Evolutionary conservation across 1,140 invertebrate species (phyloP).

Genomic region (Holcopasites calliopsidis): DNA sequence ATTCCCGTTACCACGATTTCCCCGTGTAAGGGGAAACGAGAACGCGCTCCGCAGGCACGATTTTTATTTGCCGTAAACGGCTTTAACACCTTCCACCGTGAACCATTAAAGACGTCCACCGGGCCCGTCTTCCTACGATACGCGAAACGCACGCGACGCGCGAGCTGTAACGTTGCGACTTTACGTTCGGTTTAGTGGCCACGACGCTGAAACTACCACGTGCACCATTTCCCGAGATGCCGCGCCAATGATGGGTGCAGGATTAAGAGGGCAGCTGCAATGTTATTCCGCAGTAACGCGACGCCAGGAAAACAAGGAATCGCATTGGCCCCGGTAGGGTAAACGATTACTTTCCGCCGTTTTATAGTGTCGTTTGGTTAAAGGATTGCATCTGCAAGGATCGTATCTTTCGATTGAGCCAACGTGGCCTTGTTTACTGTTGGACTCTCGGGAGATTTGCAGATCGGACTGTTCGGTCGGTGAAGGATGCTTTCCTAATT

Average conservation of each 20-base stretch:
- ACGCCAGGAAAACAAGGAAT: slow-evolving; percentile 2
- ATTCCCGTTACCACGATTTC: background rate
- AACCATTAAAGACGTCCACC: slow-evolving; percentile 48
- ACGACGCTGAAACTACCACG: slow-evolving; percentile 42
- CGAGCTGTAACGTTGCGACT: slow-evolving; percentile 28
- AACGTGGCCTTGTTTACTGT: too few relatives aligned
- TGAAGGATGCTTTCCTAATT: too few relatives aligned
- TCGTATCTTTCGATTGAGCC: background rate
- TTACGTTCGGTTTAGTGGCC: slow-evolving; percentile 52
- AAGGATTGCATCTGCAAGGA: too few relatives aligned
- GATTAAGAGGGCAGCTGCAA: slow-evolving; percentile 21
- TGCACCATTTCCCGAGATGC: slow-evolving; percentile 16
- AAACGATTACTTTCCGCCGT: background rate
- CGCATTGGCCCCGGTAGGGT: background rate
- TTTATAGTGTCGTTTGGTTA: background rate
- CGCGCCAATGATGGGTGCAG: slow-evolving; percentile 23
- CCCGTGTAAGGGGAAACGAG: background rate
- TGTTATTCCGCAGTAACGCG: slow-evolving; percentile 19
- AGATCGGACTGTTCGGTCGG: too few relatives aligned
- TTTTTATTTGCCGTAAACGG: slow-evolving; percentile 56
- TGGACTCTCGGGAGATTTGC: too few relatives aligned
- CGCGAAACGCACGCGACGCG: slow-evolving; percentile 30
- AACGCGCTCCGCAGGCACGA: background rate
- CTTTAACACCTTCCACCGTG: slow-evolving; percentile 36
- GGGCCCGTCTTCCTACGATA: slow-evolving; percentile 36